phyloP scores from a whole-genome alignment of 2,888 invertebrate genomes.

The Ctena decussata region DNA sequence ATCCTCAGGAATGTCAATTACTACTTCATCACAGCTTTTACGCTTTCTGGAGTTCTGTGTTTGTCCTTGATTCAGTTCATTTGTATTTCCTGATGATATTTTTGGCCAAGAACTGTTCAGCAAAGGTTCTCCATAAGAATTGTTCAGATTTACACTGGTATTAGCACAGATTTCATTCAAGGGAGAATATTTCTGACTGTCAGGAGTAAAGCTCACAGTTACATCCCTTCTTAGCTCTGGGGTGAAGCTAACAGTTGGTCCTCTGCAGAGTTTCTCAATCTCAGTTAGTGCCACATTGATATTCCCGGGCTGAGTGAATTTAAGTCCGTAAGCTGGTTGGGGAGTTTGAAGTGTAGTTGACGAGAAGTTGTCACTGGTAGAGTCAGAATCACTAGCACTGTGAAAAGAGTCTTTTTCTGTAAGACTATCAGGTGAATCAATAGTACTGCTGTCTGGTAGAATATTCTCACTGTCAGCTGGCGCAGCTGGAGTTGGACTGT shows the following conservation, averaged over 20 bases:
- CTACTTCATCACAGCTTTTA: background rate
- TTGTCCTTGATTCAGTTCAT: background rate
- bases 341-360: constrained; percentile 19
- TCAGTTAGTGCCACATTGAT: constrained; percentile 49
- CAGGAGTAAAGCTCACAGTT: constrained; percentile 34
- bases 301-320: constrained; percentile 28
- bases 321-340: background rate
- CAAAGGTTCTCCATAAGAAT: background rate
- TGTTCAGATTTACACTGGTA: background rate
- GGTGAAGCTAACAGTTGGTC: constrained; percentile 52
- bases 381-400: background rate
- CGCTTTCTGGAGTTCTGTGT: background rate
- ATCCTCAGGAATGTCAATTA: background rate
- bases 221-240: constrained; percentile 56
- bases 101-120: background rate
- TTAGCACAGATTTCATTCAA: constrained; percentile 15
- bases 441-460: constrained; percentile 35
- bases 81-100: background rate
- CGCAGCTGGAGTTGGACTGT: background rate
- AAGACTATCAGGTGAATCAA: constrained; percentile 57
- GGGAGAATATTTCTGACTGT: constrained; percentile 30
- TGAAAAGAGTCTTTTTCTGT: background rate
- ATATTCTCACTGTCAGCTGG: constrained; percentile 5
- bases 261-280: constrained; percentile 57
- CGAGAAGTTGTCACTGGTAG: background rate